Evolutionary conservation across 2,888 invertebrate genomes (phyloP).

Genomic region (Mesorhabditis spiculigera): DNA sequence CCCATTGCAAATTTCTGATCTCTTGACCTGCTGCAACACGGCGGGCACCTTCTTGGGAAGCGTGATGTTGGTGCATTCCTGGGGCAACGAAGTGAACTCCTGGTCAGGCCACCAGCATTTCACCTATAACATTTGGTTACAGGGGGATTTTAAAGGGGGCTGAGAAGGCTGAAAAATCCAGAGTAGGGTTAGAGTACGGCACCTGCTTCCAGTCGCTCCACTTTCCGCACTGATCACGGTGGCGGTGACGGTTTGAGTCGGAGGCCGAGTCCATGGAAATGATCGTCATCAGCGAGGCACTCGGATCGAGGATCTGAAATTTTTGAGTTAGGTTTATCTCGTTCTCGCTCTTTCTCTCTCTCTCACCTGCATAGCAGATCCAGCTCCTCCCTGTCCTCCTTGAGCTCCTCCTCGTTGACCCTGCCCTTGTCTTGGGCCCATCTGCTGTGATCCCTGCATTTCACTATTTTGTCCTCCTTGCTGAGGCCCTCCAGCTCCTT

Average conservation of each 20-base stretch:
- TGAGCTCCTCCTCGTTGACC: constrained; percentile 8
- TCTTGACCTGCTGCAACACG: neutral
- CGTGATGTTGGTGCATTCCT: neutral
- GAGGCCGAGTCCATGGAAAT: neutral
- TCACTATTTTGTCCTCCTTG: neutral
- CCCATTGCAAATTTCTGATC: too few relatives aligned
- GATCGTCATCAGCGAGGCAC: neutral
- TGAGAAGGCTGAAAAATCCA: too few relatives aligned
- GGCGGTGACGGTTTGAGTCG: neutral
- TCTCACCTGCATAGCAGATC: neutral
- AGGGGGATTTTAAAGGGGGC: neutral
- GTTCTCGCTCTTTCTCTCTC: neutral
- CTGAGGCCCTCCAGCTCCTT: neutral
- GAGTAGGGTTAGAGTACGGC: neutral
- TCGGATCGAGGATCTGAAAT: neutral
- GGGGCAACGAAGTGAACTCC: neutral
- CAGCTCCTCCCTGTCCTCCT: constrained; percentile 1
- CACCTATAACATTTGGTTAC: neutral
- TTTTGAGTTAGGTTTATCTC: neutral
- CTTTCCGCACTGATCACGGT: neutral
- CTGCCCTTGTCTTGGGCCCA: neutral
- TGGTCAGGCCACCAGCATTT: constrained; percentile 3
- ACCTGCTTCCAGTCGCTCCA: constrained; percentile 2
- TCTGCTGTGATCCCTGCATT: neutral
- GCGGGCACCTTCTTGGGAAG: neutral